Conservation (phyloP, 2,113 vertebrate species). For the Perognathus longimembris region DNA sequence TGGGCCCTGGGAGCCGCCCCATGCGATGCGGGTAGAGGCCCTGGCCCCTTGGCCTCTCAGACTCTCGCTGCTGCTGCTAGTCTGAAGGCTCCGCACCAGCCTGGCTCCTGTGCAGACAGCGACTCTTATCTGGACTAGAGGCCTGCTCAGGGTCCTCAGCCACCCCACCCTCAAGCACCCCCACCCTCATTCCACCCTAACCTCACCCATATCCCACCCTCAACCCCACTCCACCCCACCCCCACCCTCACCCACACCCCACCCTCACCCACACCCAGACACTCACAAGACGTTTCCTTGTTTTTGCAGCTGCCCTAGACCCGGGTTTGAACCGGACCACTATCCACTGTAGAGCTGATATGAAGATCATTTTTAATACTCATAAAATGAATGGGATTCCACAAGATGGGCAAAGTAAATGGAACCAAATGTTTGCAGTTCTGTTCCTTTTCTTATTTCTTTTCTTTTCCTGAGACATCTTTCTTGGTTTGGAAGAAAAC, state of each 20-base stretch:
- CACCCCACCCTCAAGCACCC: too few relatives aligned
- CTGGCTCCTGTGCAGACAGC: too few relatives aligned
- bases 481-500: background rate
- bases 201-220: too few relatives aligned
- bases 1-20: background rate
- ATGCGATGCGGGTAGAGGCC: too few relatives aligned
- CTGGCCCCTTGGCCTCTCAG: too few relatives aligned
- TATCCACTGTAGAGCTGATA: constrained; percentile 52
- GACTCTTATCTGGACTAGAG: too few relatives aligned
- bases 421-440: constrained; percentile 7
- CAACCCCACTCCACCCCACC: too few relatives aligned
- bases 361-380: constrained; percentile 51
- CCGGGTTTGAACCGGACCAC: constrained; percentile 68
- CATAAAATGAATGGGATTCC: constrained; percentile 51
- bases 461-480: background rate
- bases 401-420: constrained; percentile 42
- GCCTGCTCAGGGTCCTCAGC: too few relatives aligned
- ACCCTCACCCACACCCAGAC: constrained; percentile 56
- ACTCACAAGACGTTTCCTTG: constrained; percentile 68
- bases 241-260: constrained; percentile 22
- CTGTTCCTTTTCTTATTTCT: background rate
- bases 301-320: constrained; percentile 78
- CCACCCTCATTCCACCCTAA: too few relatives aligned
- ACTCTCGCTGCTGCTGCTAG: too few relatives aligned
- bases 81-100: too few relatives aligned